Percentiles rank a stretch among this genome's conserved stretches.
These are phyloP conservation scores for Sinosuthora webbiana DNA, from an alignment of 2,113 vertebrate genomes.

Conservation along the genomic window DNA sequence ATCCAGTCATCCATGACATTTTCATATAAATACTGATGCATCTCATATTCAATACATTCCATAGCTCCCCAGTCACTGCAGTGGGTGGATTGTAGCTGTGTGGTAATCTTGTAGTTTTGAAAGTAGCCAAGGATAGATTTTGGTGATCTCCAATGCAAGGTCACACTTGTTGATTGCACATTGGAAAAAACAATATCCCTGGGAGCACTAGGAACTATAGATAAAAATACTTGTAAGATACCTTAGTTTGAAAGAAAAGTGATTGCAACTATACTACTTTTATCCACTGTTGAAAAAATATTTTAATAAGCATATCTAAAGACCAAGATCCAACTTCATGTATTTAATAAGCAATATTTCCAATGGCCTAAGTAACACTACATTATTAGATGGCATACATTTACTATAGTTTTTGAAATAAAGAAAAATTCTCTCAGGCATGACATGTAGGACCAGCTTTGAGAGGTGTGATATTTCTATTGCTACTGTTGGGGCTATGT, in stretches of 20 bases:
- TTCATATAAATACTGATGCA: constrained; percentile 73
- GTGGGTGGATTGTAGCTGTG: constrained; percentile 75
- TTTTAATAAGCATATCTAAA: not conserved
- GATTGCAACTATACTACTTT: not conserved
- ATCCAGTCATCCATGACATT: not conserved
- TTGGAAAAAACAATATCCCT: constrained; percentile 76
- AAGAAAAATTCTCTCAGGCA: not conserved
- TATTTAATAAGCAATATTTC: not conserved
- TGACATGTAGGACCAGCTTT: not conserved
- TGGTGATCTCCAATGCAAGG: constrained; percentile 85
- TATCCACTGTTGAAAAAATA: not conserved
- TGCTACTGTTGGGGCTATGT: not conserved
- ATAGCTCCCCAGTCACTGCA: constrained; percentile 77
- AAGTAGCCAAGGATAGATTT: constrained; percentile 83
- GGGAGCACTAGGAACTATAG: constrained; percentile 87
- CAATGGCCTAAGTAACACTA: not conserved
- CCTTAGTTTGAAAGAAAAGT: not conserved
- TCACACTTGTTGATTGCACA: constrained; percentile 83
- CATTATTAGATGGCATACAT: not conserved
- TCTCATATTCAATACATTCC: constrained; percentile 79
- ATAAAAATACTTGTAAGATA: constrained; percentile 8
- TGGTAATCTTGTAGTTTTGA: constrained; percentile 84
- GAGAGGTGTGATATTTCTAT: not conserved
- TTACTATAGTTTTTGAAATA: not conserved
- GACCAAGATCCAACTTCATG: not conserved